Evolutionary conservation across 2,797 vertebrate species (phyloP).

Genomic region (Cetoscarus ocellatus): DNA sequence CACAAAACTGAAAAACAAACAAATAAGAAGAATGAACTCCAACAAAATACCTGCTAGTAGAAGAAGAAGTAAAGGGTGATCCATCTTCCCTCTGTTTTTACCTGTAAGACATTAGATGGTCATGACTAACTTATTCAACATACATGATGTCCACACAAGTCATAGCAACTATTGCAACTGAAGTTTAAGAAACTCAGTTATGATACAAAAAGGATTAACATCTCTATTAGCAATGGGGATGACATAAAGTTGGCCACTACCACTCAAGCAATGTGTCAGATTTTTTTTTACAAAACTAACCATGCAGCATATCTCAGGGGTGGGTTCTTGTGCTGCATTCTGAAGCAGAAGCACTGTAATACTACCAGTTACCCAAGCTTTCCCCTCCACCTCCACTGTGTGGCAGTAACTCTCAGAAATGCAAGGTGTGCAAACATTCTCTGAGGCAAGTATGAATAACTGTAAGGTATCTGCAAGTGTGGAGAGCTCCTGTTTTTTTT

Average conservation of each 20-base stretch:
- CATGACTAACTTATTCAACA: neutral
- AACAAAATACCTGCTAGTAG: slow-evolving; percentile 64
- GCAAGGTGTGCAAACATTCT: too few relatives aligned
- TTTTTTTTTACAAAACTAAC: too few relatives aligned
- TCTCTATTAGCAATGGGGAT: too few relatives aligned
- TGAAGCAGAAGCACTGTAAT: neutral
- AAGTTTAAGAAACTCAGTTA: neutral
- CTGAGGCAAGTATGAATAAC: too few relatives aligned
- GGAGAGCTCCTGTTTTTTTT: too few relatives aligned
- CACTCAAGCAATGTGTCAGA: too few relatives aligned
- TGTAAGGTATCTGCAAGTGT: too few relatives aligned
- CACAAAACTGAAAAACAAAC: neutral
- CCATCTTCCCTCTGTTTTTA: slow-evolving; percentile 42
- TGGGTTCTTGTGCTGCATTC: neutral
- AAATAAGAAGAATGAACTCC: neutral
- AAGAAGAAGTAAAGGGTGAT: slow-evolving; percentile 22
- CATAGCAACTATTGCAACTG: neutral
- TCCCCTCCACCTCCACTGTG: neutral
- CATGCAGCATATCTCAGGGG: too few relatives aligned
- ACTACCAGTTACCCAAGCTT: neutral
- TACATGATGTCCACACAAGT: neutral
- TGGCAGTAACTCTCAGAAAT: neutral
- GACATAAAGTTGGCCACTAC: too few relatives aligned
- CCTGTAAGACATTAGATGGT: slow-evolving; percentile 38
- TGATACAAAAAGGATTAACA: neutral